Percentiles rank a stretch among this genome's conserved stretches.
Evolutionary conservation across 2,797 vertebrate genomes (phyloP).

Genomic region (Leucoraja ocellata): DNA sequence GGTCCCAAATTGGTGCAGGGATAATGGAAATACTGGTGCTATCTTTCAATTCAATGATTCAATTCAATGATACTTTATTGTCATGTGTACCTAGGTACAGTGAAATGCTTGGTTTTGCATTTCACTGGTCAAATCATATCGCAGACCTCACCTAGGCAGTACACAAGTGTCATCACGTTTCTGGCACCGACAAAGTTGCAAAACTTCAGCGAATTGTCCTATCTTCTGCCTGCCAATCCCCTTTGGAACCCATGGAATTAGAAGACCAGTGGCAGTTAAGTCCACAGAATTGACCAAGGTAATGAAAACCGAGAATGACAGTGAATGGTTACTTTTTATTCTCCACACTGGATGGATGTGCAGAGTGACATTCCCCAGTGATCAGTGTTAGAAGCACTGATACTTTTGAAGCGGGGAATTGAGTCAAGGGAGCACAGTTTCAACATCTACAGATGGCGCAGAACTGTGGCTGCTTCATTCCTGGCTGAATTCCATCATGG

Average conservation of each 20-base stretch:
- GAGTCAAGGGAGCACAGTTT: not conserved
- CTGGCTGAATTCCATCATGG: not conserved
- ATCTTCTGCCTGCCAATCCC: too few species aligned
- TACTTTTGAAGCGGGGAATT: not conserved
- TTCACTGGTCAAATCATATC: too few species aligned
- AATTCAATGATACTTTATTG: too few species aligned
- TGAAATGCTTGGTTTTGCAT: too few species aligned
- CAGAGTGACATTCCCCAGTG: not conserved
- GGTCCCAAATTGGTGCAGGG: not conserved
- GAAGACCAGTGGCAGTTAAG: not conserved
- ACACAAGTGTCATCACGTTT: too few species aligned
- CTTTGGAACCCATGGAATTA: not conserved
- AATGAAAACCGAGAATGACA: not conserved
- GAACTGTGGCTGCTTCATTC: not conserved
- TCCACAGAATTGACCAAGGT: not conserved
- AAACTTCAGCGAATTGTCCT: too few species aligned
- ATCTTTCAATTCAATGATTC: not conserved
- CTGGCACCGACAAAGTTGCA: too few species aligned
- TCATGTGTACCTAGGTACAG: too few species aligned
- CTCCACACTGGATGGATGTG: not conserved
- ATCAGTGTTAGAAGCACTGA: not conserved
- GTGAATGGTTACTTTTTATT: not conserved
- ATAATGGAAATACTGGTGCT: not conserved
- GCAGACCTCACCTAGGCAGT: too few species aligned
- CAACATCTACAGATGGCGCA: not conserved